These are phyloP conservation scores for Ridgeia piscesae DNA, from an alignment of 1,140 invertebrate species.

Conservation along the genomic window DNA sequence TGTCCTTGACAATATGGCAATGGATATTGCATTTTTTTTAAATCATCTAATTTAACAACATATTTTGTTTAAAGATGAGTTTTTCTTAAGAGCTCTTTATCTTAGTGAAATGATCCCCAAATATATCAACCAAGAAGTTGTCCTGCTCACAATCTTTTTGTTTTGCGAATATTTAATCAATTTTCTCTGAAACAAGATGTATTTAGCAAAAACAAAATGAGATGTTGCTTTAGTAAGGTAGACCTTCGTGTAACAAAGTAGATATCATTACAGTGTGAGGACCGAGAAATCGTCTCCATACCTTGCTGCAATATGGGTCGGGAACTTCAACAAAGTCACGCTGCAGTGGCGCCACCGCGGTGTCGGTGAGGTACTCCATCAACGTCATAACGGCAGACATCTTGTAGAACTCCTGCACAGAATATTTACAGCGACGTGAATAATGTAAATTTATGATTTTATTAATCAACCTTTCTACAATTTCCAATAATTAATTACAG, in stretches of 20 bases:
- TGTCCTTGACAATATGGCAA: too few species aligned
- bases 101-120: too few species aligned
- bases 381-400: conserved; percentile 71
- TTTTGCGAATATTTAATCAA: not conserved
- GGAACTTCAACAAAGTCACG: conserved; percentile 81
- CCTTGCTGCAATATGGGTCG: conserved; percentile 78
- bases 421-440: not conserved
- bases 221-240: not conserved
- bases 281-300: conserved; percentile 55
- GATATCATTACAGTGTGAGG: not conserved
- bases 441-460: not conserved
- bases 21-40: too few species aligned
- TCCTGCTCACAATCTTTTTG: not conserved
- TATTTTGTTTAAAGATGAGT: too few species aligned
- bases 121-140: not conserved
- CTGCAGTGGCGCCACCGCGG: conserved; percentile 79
- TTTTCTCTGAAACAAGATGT: not conserved
- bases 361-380: conserved; percentile 81
- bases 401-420: conserved; percentile 51
- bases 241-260: not conserved
- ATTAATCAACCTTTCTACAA: not conserved
- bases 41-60: too few species aligned
- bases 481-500: not conserved
- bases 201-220: not conserved
- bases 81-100: too few species aligned